These are phyloP conservation scores for Hoplostethus atlanticus DNA, from an alignment of 2,797 vertebrate genomes.

Conservation along the genomic window DNA sequence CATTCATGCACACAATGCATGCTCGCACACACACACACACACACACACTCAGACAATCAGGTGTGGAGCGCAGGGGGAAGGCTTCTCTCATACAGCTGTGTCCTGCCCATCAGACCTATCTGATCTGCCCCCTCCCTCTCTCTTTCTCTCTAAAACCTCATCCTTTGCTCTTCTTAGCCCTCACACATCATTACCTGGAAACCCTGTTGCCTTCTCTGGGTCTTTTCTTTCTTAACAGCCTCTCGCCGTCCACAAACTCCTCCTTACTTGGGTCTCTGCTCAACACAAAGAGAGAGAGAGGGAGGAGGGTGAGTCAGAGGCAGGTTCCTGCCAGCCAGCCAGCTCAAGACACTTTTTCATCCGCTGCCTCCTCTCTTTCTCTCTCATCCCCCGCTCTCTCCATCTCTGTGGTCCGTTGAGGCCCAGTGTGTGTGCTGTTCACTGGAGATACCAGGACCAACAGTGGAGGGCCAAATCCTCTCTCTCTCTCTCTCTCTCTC, in stretches of 20 bases:
- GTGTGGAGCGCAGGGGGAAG: slow-evolving; percentile 27
- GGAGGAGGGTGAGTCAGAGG: slow-evolving; percentile 63
- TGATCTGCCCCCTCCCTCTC: slow-evolving; percentile 32
- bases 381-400: slow-evolving; percentile 33
- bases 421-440: slow-evolving; percentile 54
- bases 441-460: slow-evolving; percentile 63
- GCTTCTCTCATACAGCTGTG: slow-evolving; percentile 43
- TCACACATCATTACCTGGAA: slow-evolving; percentile 73
- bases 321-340: slow-evolving; percentile 62
- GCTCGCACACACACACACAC: slow-evolving; percentile 1
- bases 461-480: slow-evolving; percentile 44
- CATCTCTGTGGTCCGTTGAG: slow-evolving; percentile 49
- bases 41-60: slow-evolving; percentile 34
- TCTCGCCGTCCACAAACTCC: slow-evolving; percentile 44
- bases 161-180: slow-evolving; percentile 50
- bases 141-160: slow-evolving; percentile 32
- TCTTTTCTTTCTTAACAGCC: slow-evolving; percentile 52
- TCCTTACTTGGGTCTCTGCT: slow-evolving; percentile 28
- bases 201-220: slow-evolving; percentile 43
- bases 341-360: slow-evolving; percentile 51
- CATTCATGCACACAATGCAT: slow-evolving; percentile 1
- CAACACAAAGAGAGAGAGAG: slow-evolving; percentile 12
- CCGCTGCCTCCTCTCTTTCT: slow-evolving; percentile 43
- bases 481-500: background rate
- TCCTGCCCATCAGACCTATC: slow-evolving; percentile 51